Evolutionary conservation across 1,140 invertebrate species (phyloP).

Genomic region (Scaptomyza hsui): DNA sequence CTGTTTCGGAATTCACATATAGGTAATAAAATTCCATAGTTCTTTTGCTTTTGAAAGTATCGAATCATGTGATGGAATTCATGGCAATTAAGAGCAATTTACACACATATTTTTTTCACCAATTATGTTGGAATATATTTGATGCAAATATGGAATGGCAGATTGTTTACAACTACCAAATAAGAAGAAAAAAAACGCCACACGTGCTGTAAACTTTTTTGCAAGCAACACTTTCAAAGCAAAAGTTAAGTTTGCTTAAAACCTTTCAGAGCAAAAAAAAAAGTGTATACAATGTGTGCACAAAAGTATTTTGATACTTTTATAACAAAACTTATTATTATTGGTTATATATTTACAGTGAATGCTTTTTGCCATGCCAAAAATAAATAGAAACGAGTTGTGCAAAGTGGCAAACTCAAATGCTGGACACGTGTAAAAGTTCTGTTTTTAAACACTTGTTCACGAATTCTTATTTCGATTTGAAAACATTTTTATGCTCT

Average conservation of each 20-base stretch:
- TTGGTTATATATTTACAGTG: slow-evolving; percentile 23
- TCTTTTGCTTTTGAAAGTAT: no score
- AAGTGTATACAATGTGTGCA: slow-evolving; percentile 54
- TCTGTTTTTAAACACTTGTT: slow-evolving; percentile 76
- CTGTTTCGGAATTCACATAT: no score
- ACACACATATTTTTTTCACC: no score
- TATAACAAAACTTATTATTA: slow-evolving; percentile 52
- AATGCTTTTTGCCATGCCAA: background rate
- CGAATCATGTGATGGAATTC: no score
- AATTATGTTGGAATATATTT: no score
- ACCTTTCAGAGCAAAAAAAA: slow-evolving; percentile 30
- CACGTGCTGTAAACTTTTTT: slow-evolving; percentile 60
- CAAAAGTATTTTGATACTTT: slow-evolving; percentile 57
- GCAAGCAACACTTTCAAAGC: slow-evolving; percentile 19
- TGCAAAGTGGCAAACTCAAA: slow-evolving; percentile 44
- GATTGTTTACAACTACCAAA: no score
- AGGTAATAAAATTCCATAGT: no score
- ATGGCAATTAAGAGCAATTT: no score
- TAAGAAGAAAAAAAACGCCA: no score
- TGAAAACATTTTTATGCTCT: slow-evolving; percentile 47
- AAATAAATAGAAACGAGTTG: background rate
- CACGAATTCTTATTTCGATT: slow-evolving; percentile 67
- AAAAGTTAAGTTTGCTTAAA: slow-evolving; percentile 54
- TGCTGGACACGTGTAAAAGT: slow-evolving; percentile 79
- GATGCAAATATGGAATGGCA: no score